Base-by-base conservation (phyloP, 2,888 invertebrate genomes). In the Chloroclystis v-ata region DNA sequence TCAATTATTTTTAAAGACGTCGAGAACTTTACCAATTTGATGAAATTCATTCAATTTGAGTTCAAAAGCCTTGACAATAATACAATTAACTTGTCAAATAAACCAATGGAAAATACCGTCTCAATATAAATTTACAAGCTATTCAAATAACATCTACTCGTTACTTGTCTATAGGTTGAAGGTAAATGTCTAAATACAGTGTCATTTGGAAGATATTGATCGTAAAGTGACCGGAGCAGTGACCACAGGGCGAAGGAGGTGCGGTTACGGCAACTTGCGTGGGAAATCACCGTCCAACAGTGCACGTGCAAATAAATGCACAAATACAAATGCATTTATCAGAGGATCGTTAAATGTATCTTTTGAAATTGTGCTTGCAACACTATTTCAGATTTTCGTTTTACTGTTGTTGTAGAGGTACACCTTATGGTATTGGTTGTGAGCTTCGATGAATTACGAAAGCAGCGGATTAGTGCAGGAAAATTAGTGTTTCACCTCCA, bases 221-320 rank as follows among this genome's bases (percentile, higher is more conserved):
- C 42, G 29, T 49, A 44, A 37, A 40, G 25, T 48, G 28, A 44
- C 9, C 16, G 28, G 59, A 52, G 61, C 59, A 62, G 57, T 60
- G 63, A 65, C 65, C 68, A 64, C 64, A 58, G 50, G 61, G 70
- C 64, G 72, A 65, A 67, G 76, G 71, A 69, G 67, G 60, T 72
- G 75, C n/a, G 69, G 72, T 72, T 65, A 60, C 59, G 61, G 67
- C 69, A 72, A 78, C 71, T 63, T 64, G 79, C 78, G 78, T 78
- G 77, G 77, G 79, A 78, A 76, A 63, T 63, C 29, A 64, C 47
- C 66, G 71, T 66, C 71, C 74, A 66, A 67, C 59, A 37, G 54
- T 66, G 49, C 50, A 49, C 52, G 60, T 57, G 58, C 61, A 60
- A 49, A 46, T 45, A 50, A 49, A 52, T 64, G 61, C 63, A 62